These are phyloP conservation scores for Morpho helenor DNA, from an alignment of 2,888 invertebrate species.

Conservation along the genomic window DNA sequence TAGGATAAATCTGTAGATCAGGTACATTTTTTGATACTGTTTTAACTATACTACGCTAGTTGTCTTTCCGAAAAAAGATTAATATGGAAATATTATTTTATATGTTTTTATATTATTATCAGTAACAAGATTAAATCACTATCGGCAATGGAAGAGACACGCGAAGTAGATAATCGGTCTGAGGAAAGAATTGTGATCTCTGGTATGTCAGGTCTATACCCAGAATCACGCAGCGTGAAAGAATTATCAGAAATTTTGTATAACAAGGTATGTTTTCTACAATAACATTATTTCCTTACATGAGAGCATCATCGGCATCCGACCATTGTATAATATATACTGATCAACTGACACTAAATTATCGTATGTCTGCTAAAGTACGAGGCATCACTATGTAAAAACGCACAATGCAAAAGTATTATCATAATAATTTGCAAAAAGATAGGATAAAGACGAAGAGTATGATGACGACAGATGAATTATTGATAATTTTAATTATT, in stretches of 20 bases:
- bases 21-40: too few relatives aligned
- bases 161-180: neutral
- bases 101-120: too few relatives aligned
- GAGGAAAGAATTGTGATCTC: conserved; percentile 32
- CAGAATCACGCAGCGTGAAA: conserved; percentile 27
- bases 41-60: too few relatives aligned
- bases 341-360: neutral
- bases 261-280: conserved; percentile 28
- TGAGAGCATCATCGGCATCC: too few relatives aligned
- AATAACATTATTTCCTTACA: too few relatives aligned
- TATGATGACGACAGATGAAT: too few relatives aligned
- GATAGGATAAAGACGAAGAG: neutral
- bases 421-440: neutral
- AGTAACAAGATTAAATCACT: neutral
- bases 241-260: conserved; percentile 32
- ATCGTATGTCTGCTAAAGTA: neutral
- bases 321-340: conserved; percentile 66
- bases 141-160: neutral
- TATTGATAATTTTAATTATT: too few relatives aligned
- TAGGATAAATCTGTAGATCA: too few relatives aligned
- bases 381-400: neutral
- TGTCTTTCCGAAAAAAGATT: too few relatives aligned
- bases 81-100: too few relatives aligned
- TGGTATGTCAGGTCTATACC: conserved; percentile 35
- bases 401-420: neutral